A percentile compares a stretch with the other conserved stretches of the same genome.
These are phyloP conservation scores for Semotilus atromaculatus DNA, from an alignment of 2,797 vertebrate genomes.

Conservation along the genomic window DNA sequence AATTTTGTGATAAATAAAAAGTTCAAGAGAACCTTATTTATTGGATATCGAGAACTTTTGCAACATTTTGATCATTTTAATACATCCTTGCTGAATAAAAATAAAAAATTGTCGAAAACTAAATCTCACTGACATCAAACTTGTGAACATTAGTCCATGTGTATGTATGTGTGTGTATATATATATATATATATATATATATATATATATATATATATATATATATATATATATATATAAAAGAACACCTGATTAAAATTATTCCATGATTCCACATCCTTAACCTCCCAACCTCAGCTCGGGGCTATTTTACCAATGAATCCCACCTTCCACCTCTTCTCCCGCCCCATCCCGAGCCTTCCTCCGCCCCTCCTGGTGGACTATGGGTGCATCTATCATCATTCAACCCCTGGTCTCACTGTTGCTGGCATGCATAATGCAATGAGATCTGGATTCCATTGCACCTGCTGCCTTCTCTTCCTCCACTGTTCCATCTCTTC, in stretches of 20 bases:
- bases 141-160: not conserved
- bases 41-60: not conserved
- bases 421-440: conserved; percentile 71
- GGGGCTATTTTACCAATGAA: conserved; percentile 13
- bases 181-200: not conserved
- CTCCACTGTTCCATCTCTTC: conserved; percentile 41
- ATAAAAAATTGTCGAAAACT: not conserved
- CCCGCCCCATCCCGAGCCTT: conserved; percentile 25
- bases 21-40: not conserved
- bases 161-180: not conserved
- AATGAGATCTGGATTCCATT: conserved; percentile 72
- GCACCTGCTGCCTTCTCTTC: conserved; percentile 71
- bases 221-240: not conserved
- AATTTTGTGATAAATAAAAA: not conserved
- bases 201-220: not conserved
- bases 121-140: not conserved
- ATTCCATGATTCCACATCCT: not conserved
- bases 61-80: not conserved
- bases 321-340: conserved; percentile 10
- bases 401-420: conserved; percentile 55
- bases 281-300: conserved; percentile 13
- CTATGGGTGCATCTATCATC: conserved; percentile 58
- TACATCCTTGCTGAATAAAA: not conserved
- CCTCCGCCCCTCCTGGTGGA: conserved; percentile 47
- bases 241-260: not conserved